Base-by-base conservation (phyloP, 2,888 invertebrate genomes). In the Trichopoda pennipes region DNA sequence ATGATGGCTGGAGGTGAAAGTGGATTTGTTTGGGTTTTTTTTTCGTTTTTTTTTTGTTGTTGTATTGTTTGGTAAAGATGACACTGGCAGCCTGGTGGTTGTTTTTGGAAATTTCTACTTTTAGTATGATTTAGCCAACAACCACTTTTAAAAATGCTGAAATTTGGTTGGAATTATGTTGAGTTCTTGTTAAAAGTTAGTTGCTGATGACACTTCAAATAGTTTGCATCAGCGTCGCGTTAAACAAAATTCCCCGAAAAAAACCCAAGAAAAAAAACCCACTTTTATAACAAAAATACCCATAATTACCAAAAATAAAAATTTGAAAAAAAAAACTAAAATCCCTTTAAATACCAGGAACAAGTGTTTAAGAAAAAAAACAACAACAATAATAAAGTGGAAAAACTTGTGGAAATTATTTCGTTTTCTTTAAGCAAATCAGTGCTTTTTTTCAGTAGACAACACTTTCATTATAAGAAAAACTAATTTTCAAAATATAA, bases 201-300 rank as follows among this genome's bases (percentile, higher is more conserved):
- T 91, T 91, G 90, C 90, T 90, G 90, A 91, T 90, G 91, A 89
- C 89, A 91, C 91, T 91, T 91, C 90, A 91, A 87, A 88, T 91
- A 85, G 87, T 86, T 84, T 84, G 74, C 82, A 82, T 72, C 72
- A 69, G 73, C 76, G 81, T 61, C 72, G 84, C 72, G 80, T 74
- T 66, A 32, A n/a, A 84, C 64, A 73, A 73, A 69, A 55, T 12
- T 38, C 42, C 68, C 47, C 38, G 76, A 66, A 23, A 28, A 23
- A 21, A 53, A 7, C 17, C 42, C 17, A 12, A 14, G 55, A 21
- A 38, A 12, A 77, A 78, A 77, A 74, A 70, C 0, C 10, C 10
- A 38, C 38, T 3, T 12, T 12, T 12, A 12, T 6, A 38, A 73
- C 19, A 55, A 17, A 70, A 55, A 28, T 49, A 70, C 16, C 70